phyloP scores from a whole-genome alignment of 2,797 vertebrate genomes.

The Phoeniculus purpureus region DNA sequence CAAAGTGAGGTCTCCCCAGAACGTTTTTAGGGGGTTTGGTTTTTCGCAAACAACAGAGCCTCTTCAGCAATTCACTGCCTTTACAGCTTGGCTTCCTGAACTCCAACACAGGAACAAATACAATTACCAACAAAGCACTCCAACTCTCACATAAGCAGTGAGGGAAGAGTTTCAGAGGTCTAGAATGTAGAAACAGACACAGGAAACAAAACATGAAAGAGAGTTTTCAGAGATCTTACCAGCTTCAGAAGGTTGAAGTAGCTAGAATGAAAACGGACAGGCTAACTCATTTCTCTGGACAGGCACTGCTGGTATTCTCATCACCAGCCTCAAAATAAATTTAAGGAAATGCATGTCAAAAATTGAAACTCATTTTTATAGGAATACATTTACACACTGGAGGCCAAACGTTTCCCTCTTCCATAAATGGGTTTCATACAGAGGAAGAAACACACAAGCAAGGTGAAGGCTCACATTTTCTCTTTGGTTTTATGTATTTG shows the following conservation, averaged over 20 bases:
- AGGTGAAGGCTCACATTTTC: neutral
- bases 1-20: slow-evolving; percentile 5
- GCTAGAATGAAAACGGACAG: neutral
- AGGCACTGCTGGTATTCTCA: neutral
- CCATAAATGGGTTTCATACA: neutral
- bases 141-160: neutral
- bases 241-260: neutral
- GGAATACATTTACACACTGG: neutral
- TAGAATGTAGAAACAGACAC: neutral
- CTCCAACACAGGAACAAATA: neutral
- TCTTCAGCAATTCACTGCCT: neutral
- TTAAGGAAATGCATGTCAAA: neutral
- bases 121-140: neutral
- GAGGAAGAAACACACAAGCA: neutral
- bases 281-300: neutral
- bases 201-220: neutral
- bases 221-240: neutral
- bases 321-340: neutral
- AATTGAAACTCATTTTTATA: neutral
- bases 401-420: neutral
- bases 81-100: neutral
- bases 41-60: neutral
- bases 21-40: neutral
- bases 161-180: neutral
- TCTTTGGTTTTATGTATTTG: neutral